Evolutionary conservation across 2,888 invertebrate genomes (phyloP), one percentile per base, ranked within the genome.

Genomic region (Matsumyia berberina): DNA sequence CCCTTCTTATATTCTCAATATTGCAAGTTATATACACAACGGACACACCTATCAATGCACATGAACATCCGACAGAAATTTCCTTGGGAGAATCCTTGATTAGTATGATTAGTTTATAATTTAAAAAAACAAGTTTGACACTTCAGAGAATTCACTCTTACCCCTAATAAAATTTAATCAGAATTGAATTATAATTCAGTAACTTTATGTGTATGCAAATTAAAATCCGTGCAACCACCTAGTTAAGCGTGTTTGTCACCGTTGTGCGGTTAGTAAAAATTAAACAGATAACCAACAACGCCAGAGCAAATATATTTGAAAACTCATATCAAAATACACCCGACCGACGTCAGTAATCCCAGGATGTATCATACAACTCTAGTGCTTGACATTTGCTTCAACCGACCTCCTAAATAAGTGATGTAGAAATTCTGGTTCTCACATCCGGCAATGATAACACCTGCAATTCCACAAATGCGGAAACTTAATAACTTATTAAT

Each of bases 401-500:
- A 29, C 35, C 46, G 33, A 31, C 46, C 19, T 44, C 19, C 19
- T 8, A 39, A 66, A 53, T 67, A 17, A n/a, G 15, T 39, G 53
- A 5, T 67, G 29, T 17, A 33, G 24, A 55, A 35, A n/a, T 69
- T 55, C 17, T 5, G 35, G 15, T 9, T 55, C 44, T 57, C 44
- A 2, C 19, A 46, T 35, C 35, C 11, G 35, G 33, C 44, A 44
- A 44, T 57, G 42, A 57, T 33, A 44, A 46, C 69, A 69, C 69
- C 69, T 69, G 57, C 17, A 12, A 33, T 39, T 17, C 37, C 29
- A 5, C 29, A 58, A 70, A 49, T 70, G 37, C 39, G 58, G 8
- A 15, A 35, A 17, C 5, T 49, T 31, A 37, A 70, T 70, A 46
- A 49, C 17, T 29, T 58, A 70, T 60, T 70, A 58, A 70, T 60